Evolutionary conservation across 2,797 vertebrate genomes (phyloP), one percentile per base, ranked within the genome.

Genomic region (Cuculus canorus): DNA sequence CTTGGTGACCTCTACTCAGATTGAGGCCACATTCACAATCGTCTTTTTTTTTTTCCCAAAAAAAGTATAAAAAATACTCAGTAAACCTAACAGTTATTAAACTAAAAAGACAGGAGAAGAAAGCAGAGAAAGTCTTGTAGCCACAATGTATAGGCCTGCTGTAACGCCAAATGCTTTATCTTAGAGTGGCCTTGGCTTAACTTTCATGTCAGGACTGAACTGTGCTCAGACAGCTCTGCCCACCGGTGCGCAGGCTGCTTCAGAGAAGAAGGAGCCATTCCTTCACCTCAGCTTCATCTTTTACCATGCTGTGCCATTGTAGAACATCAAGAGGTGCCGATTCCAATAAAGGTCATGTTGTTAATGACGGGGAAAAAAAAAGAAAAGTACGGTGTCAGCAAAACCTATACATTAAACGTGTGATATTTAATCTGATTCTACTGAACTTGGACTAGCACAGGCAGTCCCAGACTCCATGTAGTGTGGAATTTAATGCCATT

Each of bases 161-260:
- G 48, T 54, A 88, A 94, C 63, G 60, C 48, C 13, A 85, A 65
- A 68, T 32, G 43, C 37, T 85, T 94, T 82, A 71, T 85, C 57
- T 90, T 60, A 50, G 41, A 76, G 63, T 78, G 60, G 61, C 56
- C 65, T 83, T 70, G 68, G 68, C 61, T 95, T 91, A 39, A 71
- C 86, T 94, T 94, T 95, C 82, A 81, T 78, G 78, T 96, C 83
- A 91, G 73, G 84, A 64, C 61, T 92, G 75, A 96, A 92, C 82
- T 86, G 65, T 53, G 79, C 80, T 93, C 88, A 85, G 63, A 48
- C 48, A 92, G 56, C 78, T 84, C 80, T 96, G 71, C 78, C 63
- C 75, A 68, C 70, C 17, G 41, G 41, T 47, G 59, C 63, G 80
- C 35, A 63, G 27, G 65, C 82, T 85, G 70, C 60, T 85, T 85